Base-by-base conservation (phyloP, 2,888 invertebrate genomes). In the Serripes groenlandicus region DNA sequence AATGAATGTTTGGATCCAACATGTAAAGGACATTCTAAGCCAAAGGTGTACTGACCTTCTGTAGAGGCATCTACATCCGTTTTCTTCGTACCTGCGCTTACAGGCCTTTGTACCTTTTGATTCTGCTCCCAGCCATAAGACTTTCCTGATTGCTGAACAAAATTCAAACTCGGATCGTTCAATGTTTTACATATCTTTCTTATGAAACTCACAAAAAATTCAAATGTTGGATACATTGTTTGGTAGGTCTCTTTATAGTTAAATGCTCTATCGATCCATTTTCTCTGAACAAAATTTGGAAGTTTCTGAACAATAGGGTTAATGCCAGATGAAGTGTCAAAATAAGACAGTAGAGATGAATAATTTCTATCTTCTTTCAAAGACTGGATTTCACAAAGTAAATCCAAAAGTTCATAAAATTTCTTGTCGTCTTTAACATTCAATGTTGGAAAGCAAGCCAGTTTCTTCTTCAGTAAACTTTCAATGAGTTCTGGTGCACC, bases 371-470 rank as follows among this genome's bases (percentile, higher is more conserved):
- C 28, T 28, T 28, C 28, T 26, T 5, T 60, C 9, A 60, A 9
- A 3, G 60, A 60, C 60, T 60, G 9, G 5, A 60, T 28, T 28
- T 60, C 60, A 7, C 28, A 3, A 7, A 60, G 9, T 28, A 60
- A 28, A 60, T 60, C 60, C 28, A 18, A 23, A 28, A 60, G 60
- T 54, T 54, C 54, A 54, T n/a, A 54, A 54, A 54, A 54, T n/a
- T 54, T 54, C 11, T 54, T n/a, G 5, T n/a, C n/a, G n/a, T 54
- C 54, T 9, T n/a, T 23, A 15, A 60, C 26, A 11, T 28, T 23
- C 18, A 23, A 23, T 28, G 23, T 60, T 4, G 60, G 60, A 28
- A 60, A 60, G 7, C n/a, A n/a, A n/a, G n/a, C n/a, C n/a, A n/a
- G n/a, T n/a, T n/a, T n/a, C n/a, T n/a, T n/a, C n/a, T n/a, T n/a